phyloP scores from a whole-genome alignment of 2,888 invertebrate genomes.

The Dicranocentrus wangi region DNA sequence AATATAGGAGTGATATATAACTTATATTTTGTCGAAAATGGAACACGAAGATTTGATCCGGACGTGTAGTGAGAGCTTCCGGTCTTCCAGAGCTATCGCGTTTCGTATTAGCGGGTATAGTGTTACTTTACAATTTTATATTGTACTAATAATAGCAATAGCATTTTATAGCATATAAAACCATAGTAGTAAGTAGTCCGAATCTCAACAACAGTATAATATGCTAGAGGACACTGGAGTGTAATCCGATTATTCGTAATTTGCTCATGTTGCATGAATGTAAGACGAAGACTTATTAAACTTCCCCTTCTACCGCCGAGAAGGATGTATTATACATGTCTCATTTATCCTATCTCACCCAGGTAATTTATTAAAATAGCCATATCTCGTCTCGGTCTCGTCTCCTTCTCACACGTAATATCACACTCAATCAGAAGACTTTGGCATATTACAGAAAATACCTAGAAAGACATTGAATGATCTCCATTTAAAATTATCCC shows the following conservation, averaged over 20 bases:
- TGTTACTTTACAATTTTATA: neutral
- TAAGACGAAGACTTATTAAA: neutral
- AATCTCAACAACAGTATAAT: neutral
- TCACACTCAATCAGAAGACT: too few relatives aligned
- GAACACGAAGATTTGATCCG: constrained; percentile 46
- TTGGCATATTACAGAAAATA: too few relatives aligned
- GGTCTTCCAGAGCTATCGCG: constrained; percentile 60
- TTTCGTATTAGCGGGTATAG: constrained; percentile 57
- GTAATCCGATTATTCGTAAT: neutral
- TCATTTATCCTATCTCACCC: too few relatives aligned
- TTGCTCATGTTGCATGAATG: neutral
- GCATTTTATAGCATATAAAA: neutral
- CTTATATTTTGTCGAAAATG: too few relatives aligned
- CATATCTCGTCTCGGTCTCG: too few relatives aligned
- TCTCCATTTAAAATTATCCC: too few relatives aligned
- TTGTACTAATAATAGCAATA: neutral
- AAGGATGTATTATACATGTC: neutral
- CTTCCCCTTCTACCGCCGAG: neutral
- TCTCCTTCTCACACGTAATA: too few relatives aligned
- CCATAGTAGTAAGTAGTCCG: neutral
- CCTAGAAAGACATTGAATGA: too few relatives aligned
- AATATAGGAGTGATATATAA: too few relatives aligned
- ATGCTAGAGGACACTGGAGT: neutral
- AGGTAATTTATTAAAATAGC: too few relatives aligned
- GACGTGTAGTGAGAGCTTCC: constrained; percentile 55